Percentiles rank a stretch among this genome's conserved stretches.
These are phyloP conservation scores for Araneus ventricosus DNA, from an alignment of 1,140 invertebrate genomes.

Conservation along the genomic window DNA sequence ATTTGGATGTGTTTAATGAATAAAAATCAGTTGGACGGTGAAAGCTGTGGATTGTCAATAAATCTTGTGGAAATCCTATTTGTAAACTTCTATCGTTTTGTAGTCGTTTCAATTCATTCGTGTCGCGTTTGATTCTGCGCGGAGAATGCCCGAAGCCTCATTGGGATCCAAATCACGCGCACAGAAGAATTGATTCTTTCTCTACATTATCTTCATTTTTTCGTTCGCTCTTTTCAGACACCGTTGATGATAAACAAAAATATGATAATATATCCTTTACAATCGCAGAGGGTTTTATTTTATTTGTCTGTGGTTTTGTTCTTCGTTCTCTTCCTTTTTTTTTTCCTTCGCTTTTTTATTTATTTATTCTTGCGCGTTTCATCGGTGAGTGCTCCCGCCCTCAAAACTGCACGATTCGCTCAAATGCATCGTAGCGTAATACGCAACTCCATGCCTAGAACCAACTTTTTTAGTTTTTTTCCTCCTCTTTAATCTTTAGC, in stretches of 20 bases:
- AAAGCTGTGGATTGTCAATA: neutral
- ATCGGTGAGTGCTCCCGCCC: conserved; percentile 30
- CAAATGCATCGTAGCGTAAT: conserved; percentile 25
- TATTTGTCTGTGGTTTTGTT: conserved; percentile 41
- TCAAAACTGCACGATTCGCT: conserved; percentile 21
- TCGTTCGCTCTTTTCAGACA: conserved; percentile 36
- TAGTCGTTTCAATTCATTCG: conserved; percentile 33
- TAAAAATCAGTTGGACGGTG: neutral
- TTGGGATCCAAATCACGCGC: conserved; percentile 18
- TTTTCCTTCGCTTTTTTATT: neutral
- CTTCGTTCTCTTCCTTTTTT: neutral
- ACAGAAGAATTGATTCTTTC: conserved; percentile 25
- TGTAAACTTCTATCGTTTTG: conserved; percentile 37
- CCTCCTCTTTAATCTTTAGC: conserved; percentile 5
- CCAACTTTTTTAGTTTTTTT: neutral
- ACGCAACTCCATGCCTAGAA: neutral
- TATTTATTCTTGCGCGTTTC: neutral
- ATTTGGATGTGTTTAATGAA: no score
- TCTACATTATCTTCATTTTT: neutral
- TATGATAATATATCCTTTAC: conserved; percentile 50
- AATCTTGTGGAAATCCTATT: conserved; percentile 13
- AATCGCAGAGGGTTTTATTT: conserved; percentile 9
- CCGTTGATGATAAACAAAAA: conserved; percentile 56
- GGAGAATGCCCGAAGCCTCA: conserved; percentile 3
- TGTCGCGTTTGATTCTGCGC: neutral